A percentile compares a stretch with the other conserved stretches of the same genome.
Conservation (phyloP, 2,797 vertebrate species). For the Hippopotamyrus pictus region DNA sequence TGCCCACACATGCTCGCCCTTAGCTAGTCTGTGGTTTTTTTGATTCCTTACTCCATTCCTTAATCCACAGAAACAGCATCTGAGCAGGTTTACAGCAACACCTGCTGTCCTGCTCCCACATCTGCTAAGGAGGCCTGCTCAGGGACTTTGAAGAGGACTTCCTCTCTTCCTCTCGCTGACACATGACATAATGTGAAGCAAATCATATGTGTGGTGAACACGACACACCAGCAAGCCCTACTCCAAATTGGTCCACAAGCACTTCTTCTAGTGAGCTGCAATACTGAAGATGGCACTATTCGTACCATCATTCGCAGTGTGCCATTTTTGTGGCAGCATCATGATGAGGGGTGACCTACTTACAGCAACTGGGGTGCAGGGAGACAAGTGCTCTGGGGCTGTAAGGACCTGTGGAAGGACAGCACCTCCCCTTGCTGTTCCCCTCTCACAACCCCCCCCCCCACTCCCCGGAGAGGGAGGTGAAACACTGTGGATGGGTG, state of each 20-base stretch:
- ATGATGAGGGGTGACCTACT: not conserved
- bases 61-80: not conserved
- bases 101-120: not conserved
- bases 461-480: not conserved
- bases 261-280: not conserved
- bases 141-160: not conserved
- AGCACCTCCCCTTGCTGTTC: not conserved
- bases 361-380: not conserved
- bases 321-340: not conserved
- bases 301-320: not conserved
- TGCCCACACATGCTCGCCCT: not conserved
- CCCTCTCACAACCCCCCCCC: not conserved
- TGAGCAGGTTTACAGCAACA: not conserved
- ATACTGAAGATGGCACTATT: not conserved
- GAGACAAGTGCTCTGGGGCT: not conserved
- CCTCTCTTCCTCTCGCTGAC: not conserved
- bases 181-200: not conserved
- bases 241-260: not conserved
- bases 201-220: not conserved
- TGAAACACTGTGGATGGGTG: not conserved
- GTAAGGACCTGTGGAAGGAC: not conserved
- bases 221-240: not conserved
- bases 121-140: not conserved
- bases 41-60: not conserved
- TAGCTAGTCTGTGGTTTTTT: not conserved